Evolutionary conservation across 2,888 invertebrate species (phyloP).

Genomic region (Hoplodrina ambigua): DNA sequence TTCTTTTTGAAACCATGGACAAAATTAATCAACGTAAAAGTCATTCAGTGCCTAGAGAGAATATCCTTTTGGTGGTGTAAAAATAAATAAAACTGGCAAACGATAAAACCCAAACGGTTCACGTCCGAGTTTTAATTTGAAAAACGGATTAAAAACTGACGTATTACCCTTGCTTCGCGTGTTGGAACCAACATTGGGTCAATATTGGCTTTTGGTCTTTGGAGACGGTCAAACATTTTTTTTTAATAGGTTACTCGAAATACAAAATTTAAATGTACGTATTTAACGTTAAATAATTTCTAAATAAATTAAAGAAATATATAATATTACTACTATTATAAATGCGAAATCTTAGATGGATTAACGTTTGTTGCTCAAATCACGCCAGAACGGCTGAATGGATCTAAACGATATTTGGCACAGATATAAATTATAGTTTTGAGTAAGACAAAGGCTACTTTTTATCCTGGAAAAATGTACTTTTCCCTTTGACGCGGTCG

Average conservation of each 20-base stretch:
- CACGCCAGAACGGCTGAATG: too few species aligned
- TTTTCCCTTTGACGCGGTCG: too few species aligned
- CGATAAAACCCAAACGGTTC: constrained; percentile 69
- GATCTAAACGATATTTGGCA: too few species aligned
- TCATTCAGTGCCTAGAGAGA: constrained; percentile 19
- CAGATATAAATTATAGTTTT: too few species aligned
- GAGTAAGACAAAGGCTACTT: too few species aligned
- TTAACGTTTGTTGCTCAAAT: too few species aligned
- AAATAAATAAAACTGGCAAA: constrained; percentile 63
- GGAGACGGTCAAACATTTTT: not conserved
- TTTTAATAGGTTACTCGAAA: not conserved
- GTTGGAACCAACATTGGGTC: constrained; percentile 43
- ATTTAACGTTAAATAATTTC: not conserved
- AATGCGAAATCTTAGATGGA: too few species aligned
- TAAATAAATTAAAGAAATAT: not conserved
- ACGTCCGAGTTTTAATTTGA: constrained; percentile 80
- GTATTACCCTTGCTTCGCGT: constrained; percentile 65
- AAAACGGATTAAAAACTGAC: constrained; percentile 78
- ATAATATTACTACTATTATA: too few species aligned
- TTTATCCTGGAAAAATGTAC: too few species aligned
- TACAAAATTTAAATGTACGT: not conserved
- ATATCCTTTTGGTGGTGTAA: constrained; percentile 39
- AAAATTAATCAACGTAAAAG: constrained; percentile 19
- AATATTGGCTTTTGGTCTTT: constrained; percentile 30
- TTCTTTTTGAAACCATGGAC: not conserved